A percentile compares a stretch with the other conserved stretches of the same genome.
phyloP scores from a whole-genome alignment of 2,113 vertebrate genomes.

The Mobula birostris region DNA sequence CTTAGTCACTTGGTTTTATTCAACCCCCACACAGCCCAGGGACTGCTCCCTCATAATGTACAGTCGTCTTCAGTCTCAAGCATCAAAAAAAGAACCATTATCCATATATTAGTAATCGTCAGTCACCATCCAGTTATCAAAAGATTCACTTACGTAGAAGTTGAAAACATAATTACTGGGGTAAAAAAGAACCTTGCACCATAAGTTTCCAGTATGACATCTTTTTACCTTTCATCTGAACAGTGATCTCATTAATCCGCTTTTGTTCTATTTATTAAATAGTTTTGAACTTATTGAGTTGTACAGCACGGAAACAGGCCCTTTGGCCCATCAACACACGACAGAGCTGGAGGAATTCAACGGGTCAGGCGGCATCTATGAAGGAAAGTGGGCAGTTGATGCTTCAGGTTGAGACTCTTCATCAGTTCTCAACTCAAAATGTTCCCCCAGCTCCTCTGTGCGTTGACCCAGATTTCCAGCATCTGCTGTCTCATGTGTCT shows the following conservation, averaged over 20 bases:
- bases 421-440: too few species aligned
- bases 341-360: too few species aligned
- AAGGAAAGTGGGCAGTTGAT: too few species aligned
- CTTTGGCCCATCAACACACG: too few species aligned
- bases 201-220: neutral
- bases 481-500: too few species aligned
- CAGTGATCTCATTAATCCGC: neutral
- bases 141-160: neutral
- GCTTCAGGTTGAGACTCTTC: too few species aligned
- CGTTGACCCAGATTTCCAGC: too few species aligned
- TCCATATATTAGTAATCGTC: neutral
- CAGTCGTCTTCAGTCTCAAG: neutral
- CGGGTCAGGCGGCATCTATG: too few species aligned
- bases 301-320: too few species aligned
- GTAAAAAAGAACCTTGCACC: neutral
- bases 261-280: too few species aligned
- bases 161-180: neutral
- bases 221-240: neutral
- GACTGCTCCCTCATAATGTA: neutral
- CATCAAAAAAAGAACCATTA: neutral
- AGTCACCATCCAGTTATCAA: neutral
- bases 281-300: too few species aligned
- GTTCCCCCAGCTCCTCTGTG: too few species aligned
- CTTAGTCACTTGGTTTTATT: neutral
- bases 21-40: neutral